phyloP scores from a whole-genome alignment of 2,113 vertebrate species.

The Sula dactylatra region DNA sequence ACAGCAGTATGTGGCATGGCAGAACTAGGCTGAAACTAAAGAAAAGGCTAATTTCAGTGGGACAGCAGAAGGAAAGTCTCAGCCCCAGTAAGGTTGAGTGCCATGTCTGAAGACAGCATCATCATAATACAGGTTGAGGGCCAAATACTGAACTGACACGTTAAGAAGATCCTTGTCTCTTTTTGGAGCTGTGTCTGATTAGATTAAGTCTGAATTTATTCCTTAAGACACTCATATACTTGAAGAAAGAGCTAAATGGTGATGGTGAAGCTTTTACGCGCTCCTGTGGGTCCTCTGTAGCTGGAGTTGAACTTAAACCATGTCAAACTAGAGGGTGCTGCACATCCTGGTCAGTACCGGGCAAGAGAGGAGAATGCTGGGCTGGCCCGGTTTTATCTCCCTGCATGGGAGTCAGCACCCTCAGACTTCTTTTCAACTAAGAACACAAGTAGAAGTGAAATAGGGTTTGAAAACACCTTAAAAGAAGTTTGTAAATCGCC shows the following conservation, averaged over 20 bases:
- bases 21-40: not conserved
- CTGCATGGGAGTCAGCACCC: not conserved
- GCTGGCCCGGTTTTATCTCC: not conserved
- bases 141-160: not conserved
- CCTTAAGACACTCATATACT: not conserved
- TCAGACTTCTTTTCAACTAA: not conserved
- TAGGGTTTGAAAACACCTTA: not conserved
- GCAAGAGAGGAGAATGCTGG: not conserved
- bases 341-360: fast-evolving
- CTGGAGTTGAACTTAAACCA: not conserved
- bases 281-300: not conserved
- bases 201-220: not conserved
- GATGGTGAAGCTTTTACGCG: not conserved
- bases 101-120: not conserved
- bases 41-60: not conserved
- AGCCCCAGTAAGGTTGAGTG: not conserved
- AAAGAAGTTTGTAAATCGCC: not conserved
- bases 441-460: not conserved
- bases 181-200: not conserved
- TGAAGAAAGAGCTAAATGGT: not conserved
- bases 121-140: not conserved
- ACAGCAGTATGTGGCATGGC: not conserved
- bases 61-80: not conserved
- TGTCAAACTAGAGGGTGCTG: not conserved
- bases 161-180: not conserved